Conservation (phyloP, 2,888 invertebrate genomes). For the Hipparchia semele region DNA sequence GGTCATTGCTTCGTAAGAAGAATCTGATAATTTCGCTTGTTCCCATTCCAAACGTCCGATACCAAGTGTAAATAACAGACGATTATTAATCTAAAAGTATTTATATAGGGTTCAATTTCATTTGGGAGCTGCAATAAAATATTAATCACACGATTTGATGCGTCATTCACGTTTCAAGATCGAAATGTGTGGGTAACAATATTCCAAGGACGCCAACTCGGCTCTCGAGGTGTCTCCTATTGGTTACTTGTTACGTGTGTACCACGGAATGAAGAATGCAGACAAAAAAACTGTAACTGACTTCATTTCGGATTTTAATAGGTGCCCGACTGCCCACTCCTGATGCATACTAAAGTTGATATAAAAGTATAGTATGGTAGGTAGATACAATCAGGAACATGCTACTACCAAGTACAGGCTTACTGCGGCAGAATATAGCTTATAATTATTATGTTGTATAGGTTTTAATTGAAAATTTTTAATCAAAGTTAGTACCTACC, state of each 20-base stretch:
- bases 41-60: conserved; percentile 6
- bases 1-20: conserved; percentile 38
- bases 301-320: conserved; percentile 39
- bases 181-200: conserved; percentile 68
- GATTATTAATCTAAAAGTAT: conserved; percentile 14
- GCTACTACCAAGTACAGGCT: not conserved
- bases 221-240: conserved; percentile 46
- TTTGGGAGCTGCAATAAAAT: conserved; percentile 16
- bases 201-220: conserved; percentile 64
- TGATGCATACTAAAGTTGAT: not conserved
- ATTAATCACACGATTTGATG: conserved; percentile 48
- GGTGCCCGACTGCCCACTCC: conserved; percentile 4
- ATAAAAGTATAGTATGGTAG: not conserved
- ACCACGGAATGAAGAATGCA: conserved; percentile 56
- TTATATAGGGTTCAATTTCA: conserved; percentile 19
- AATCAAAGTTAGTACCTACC: no score
- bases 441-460: no score
- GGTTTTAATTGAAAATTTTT: no score
- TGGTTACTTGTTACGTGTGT: conserved; percentile 46
- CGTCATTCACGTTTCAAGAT: conserved; percentile 59
- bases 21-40: conserved; percentile 32
- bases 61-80: not conserved
- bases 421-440: no score
- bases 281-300: conserved; percentile 54
- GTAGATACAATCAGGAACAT: conserved; percentile 7